phyloP scores from a whole-genome alignment of 2,797 vertebrate genomes.

The Ctenopoma multispine region DNA sequence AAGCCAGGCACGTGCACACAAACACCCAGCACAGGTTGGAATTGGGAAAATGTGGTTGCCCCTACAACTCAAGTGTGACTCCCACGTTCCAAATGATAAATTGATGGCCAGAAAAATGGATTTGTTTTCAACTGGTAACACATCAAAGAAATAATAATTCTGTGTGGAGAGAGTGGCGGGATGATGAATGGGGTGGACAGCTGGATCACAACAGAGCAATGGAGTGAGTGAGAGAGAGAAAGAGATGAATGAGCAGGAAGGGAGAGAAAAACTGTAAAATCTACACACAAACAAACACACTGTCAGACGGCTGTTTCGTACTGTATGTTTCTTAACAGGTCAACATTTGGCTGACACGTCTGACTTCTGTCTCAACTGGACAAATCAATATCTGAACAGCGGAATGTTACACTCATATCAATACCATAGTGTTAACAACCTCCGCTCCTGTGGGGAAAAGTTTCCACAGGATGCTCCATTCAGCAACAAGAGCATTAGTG shows the following conservation, averaged over 20 bases:
- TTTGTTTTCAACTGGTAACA: slow-evolving; percentile 89
- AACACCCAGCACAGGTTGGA: slow-evolving; percentile 46
- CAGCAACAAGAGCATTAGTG: neutral
- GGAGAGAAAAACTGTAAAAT: slow-evolving; percentile 66
- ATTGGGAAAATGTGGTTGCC: slow-evolving; percentile 75
- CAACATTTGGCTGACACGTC: slow-evolving; percentile 2
- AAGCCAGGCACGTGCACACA: slow-evolving; percentile 9
- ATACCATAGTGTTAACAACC: neutral
- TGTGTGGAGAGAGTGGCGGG: slow-evolving; percentile 80
- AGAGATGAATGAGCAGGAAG: slow-evolving; percentile 45
- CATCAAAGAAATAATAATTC: slow-evolving; percentile 89
- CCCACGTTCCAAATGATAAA: slow-evolving; percentile 85
- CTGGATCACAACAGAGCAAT: slow-evolving; percentile 82
- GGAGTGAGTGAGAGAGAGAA: slow-evolving; percentile 75
- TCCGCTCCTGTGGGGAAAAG: neutral
- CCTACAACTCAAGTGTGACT: slow-evolving; percentile 85
- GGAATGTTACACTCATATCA: neutral
- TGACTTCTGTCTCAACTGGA: slow-evolving; percentile 9
- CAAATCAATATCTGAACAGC: slow-evolving; percentile 9
- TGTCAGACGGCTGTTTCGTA: slow-evolving; percentile 37
- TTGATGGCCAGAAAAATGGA: slow-evolving; percentile 87
- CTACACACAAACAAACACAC: slow-evolving; percentile 75
- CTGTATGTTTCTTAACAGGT: slow-evolving; percentile 18
- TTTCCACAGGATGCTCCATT: neutral
- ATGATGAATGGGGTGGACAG: slow-evolving; percentile 86